These are phyloP conservation scores for Cetonia aurata DNA, from an alignment of 2,888 invertebrate species.

Conservation along the genomic window DNA sequence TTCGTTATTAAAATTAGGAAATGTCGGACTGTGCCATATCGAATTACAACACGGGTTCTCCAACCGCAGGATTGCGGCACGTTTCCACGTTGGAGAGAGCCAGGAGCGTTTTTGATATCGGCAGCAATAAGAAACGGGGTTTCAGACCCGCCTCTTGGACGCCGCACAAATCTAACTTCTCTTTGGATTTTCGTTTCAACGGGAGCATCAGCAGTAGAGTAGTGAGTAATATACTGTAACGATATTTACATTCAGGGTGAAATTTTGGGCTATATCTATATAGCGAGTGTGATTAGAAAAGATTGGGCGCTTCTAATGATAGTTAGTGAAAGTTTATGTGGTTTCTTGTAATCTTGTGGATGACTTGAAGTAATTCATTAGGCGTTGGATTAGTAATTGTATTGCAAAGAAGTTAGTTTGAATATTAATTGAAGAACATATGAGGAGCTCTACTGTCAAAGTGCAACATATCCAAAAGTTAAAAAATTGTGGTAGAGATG, in stretches of 20 bases:
- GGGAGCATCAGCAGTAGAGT: conserved; percentile 10
- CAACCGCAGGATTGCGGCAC: conserved; percentile 25
- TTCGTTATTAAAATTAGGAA: no score
- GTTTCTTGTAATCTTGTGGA: no score
- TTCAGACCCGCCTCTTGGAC: conserved; percentile 62
- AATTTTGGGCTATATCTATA: conserved; percentile 12
- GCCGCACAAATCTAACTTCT: conserved; percentile 55
- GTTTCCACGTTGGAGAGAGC: conserved; percentile 48
- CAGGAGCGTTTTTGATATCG: conserved; percentile 57
- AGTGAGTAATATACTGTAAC: conserved; percentile 26
- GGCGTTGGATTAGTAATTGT: no score
- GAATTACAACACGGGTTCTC: conserved; percentile 39
- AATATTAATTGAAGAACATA: no score
- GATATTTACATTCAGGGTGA: not conserved
- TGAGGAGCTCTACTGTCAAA: no score
- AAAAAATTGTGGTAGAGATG: no score
- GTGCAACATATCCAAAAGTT: no score
- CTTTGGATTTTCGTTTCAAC: conserved; percentile 25
- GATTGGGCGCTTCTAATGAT: no score
- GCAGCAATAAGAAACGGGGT: conserved; percentile 60
- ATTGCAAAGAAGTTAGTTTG: no score
- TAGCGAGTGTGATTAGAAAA: no score
- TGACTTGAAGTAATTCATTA: no score
- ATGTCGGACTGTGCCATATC: conserved; percentile 45
- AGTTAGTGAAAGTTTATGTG: no score